Conservation (phyloP, 2,113 vertebrate genomes). For the Psittacara wagleri region DNA sequence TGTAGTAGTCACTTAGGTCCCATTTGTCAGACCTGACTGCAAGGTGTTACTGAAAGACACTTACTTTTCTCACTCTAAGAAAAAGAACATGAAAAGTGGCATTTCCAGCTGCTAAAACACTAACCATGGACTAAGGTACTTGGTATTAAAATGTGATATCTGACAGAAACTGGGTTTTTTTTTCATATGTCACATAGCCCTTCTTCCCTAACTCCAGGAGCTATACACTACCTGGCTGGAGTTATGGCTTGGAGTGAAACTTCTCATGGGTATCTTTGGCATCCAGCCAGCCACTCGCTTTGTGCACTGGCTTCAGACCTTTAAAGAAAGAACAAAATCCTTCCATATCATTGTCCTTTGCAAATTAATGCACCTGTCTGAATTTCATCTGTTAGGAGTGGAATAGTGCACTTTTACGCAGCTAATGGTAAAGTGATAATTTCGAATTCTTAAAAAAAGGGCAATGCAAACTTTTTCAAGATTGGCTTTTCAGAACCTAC, state of each 20-base stretch:
- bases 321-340: neutral
- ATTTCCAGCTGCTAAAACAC: neutral
- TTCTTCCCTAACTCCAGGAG: neutral
- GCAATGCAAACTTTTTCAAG: neutral
- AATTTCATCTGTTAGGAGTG: neutral
- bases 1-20: too few species aligned
- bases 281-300: neutral
- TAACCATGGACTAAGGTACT: neutral
- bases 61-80: neutral
- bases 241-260: fast-evolving
- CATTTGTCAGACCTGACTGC: neutral
- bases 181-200: neutral
- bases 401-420: neutral
- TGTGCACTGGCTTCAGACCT: neutral
- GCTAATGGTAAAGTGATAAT: neutral
- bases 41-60: neutral
- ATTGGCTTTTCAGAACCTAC: neutral
- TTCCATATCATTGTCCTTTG: neutral
- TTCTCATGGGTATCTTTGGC: neutral
- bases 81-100: neutral
- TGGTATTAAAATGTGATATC: neutral
- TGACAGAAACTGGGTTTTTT: neutral
- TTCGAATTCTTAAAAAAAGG: neutral
- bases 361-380: neutral
- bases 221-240: neutral